phyloP scores from a whole-genome alignment of 2,888 invertebrate genomes.

The Danaus chrysippus region DNA sequence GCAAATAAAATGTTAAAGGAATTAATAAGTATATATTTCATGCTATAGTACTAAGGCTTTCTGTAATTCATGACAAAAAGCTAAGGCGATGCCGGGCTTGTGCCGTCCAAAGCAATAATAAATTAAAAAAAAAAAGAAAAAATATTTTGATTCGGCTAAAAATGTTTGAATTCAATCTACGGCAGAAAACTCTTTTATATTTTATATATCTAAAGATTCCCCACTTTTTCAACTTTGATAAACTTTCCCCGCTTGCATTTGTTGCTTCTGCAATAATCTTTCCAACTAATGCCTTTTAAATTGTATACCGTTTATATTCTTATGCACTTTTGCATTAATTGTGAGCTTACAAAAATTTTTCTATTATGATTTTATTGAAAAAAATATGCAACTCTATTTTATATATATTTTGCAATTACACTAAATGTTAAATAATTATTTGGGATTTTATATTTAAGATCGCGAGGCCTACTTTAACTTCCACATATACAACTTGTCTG shows the following conservation, averaged over 20 bases:
- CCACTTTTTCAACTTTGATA: not conserved
- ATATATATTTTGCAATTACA: constrained; percentile 20
- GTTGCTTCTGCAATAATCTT: not conserved
- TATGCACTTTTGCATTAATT: constrained; percentile 26
- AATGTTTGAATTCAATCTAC: not conserved
- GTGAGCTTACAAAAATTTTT: constrained; percentile 33
- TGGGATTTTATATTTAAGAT: constrained; percentile 9
- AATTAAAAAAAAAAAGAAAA: constrained; percentile 25
- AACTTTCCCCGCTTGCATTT: not conserved
- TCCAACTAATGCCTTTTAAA: not conserved
- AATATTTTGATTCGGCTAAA: constrained; percentile 10
- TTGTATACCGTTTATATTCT: constrained; percentile 7
- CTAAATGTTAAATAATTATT: constrained; percentile 7
- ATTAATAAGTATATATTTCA: not conserved
- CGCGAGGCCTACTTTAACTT: constrained; percentile 8
- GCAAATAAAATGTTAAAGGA: not conserved
- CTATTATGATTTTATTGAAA: not conserved
- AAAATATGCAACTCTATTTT: constrained; percentile 22
- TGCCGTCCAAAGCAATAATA: constrained; percentile 62
- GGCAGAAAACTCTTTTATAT: not conserved
- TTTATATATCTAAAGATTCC: constrained; percentile 10
- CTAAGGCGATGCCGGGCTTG: constrained; percentile 52
- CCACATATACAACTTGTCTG: not conserved
- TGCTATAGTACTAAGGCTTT: constrained; percentile 24
- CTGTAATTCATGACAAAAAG: constrained; percentile 18